Evolutionary conservation across 1,140 invertebrate genomes (phyloP).

Genomic region (Forficula auricularia): DNA sequence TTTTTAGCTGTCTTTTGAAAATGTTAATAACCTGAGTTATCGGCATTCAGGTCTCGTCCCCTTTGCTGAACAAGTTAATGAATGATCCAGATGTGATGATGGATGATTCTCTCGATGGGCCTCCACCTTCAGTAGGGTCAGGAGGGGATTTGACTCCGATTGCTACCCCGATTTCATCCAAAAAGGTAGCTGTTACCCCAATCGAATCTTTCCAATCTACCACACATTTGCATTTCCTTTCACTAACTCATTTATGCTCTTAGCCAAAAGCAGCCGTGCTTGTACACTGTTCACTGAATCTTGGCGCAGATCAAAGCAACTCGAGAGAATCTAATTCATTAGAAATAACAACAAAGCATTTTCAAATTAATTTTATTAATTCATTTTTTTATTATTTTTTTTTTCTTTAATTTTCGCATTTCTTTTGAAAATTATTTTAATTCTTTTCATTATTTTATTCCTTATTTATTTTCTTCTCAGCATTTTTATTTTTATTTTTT

Average conservation of each 20-base stretch:
- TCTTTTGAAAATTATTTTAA: conserved; percentile 7
- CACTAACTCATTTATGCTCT: no score
- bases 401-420: neutral
- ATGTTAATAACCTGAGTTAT: conserved; percentile 2
- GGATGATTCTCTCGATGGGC: conserved; percentile 53
- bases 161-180: conserved; percentile 22
- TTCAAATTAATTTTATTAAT: no score
- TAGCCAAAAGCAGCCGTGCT: no score
- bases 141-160: conserved; percentile 34
- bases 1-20: conserved; percentile 13
- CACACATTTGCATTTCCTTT: no score
- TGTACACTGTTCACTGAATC: no score
- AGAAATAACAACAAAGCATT: no score
- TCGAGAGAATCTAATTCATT: no score
- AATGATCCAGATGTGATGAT: conserved; percentile 29
- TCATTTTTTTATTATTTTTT: no score
- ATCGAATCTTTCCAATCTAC: no score
- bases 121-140: conserved; percentile 53
- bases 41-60: conserved; percentile 32
- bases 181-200: conserved; percentile 21
- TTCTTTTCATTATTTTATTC: neutral
- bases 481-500: conserved; percentile 17
- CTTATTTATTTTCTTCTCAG: conserved; percentile 26
- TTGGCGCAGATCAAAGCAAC: no score
- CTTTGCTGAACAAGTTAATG: conserved; percentile 29